Evolutionary conservation across 2,113 vertebrate species (phyloP).

Genomic region (Sialia sialis): DNA sequence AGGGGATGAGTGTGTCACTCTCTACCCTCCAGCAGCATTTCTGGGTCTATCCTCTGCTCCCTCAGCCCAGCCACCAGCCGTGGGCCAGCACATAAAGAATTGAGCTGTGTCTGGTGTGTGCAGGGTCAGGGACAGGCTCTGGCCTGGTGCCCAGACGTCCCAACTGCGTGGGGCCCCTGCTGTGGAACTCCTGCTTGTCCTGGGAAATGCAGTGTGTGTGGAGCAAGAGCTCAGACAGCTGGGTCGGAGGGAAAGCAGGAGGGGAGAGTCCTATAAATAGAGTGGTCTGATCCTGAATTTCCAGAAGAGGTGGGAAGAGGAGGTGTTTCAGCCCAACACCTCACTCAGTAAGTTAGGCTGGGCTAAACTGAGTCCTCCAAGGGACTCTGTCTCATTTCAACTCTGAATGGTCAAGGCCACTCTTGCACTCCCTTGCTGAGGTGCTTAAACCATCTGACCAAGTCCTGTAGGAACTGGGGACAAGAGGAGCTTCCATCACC

Average conservation of each 20-base stretch:
- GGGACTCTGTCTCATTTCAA: not conserved
- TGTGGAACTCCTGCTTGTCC: not conserved
- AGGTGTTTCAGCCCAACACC: not conserved
- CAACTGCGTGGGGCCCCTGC: not conserved
- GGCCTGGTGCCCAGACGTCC: not conserved
- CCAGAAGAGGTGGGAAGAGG: not conserved
- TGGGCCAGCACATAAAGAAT: not conserved
- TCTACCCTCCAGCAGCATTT: not conserved
- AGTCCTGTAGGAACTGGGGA: not conserved
- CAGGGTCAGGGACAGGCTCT: not conserved
- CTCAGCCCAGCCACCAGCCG: not conserved
- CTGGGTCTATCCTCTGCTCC: not conserved
- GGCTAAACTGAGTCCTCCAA: not conserved
- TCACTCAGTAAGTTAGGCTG: not conserved
- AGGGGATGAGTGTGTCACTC: not conserved
- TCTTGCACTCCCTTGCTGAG: not conserved
- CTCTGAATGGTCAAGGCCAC: not conserved
- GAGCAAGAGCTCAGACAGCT: not conserved
- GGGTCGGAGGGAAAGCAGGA: not conserved
- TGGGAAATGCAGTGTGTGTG: not conserved
- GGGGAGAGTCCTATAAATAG: not conserved
- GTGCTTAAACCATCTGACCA: not conserved
- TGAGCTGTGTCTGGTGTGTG: not conserved
- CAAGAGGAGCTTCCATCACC: not conserved
- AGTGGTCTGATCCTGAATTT: not conserved